These are phyloP conservation scores for Plectus sambesii DNA, from an alignment of 1,140 invertebrate genomes.

Conservation along the genomic window DNA sequence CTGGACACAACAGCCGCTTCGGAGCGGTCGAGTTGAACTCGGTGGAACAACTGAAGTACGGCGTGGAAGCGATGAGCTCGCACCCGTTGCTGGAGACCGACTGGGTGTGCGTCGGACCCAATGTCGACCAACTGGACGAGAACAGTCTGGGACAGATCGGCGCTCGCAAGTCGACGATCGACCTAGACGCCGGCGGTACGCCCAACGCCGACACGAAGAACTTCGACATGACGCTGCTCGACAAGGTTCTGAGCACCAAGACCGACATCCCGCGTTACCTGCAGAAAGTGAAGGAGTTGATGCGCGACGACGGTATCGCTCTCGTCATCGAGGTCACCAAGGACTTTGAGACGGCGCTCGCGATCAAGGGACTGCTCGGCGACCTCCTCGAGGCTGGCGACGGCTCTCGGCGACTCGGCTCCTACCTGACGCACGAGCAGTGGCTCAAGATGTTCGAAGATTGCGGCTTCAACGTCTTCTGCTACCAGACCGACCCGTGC, in stretches of 20 bases:
- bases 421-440: slow-evolving; percentile 41
- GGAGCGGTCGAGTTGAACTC: slow-evolving; percentile 62
- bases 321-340: slow-evolving; percentile 49
- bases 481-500: slow-evolving; percentile 32
- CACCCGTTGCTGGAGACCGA: slow-evolving; percentile 47
- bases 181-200: slow-evolving; percentile 27
- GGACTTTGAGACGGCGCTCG: slow-evolving; percentile 39
- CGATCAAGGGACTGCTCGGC: slow-evolving; percentile 55
- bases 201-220: slow-evolving; percentile 38
- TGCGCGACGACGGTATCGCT: slow-evolving; percentile 63
- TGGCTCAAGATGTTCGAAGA: slow-evolving; percentile 48
- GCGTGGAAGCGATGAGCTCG: slow-evolving; percentile 38
- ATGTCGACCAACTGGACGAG: slow-evolving; percentile 38
- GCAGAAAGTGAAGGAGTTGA: slow-evolving; percentile 50
- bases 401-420: slow-evolving; percentile 25
- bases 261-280: slow-evolving; percentile 44
- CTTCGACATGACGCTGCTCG: slow-evolving; percentile 37
- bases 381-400: slow-evolving; percentile 53
- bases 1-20: slow-evolving; percentile 55
- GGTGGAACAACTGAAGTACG: slow-evolving; percentile 35
- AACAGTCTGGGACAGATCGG: slow-evolving; percentile 39
- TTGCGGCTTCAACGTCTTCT: slow-evolving; percentile 44
- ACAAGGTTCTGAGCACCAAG: slow-evolving; percentile 43
- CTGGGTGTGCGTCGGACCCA: slow-evolving; percentile 46
- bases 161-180: slow-evolving; percentile 41